phyloP scores from a whole-genome alignment of 2,888 invertebrate genomes.

The Chouioia cunea region DNA sequence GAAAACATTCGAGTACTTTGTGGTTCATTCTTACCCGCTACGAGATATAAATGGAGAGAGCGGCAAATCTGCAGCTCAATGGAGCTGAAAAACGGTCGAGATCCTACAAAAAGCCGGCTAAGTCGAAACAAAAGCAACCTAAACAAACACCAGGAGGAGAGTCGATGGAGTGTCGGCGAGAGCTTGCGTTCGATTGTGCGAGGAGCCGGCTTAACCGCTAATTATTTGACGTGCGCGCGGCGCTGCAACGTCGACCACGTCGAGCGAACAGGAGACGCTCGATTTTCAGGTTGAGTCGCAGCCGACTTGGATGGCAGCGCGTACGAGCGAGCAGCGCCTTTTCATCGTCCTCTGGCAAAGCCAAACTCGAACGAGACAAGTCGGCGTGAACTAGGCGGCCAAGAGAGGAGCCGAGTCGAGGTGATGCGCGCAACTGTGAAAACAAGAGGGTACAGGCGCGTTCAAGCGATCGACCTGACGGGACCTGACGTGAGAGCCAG shows the following conservation, averaged over 20 bases:
- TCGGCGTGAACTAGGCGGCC: too few relatives aligned
- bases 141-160: conserved; percentile 45
- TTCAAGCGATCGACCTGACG: too few relatives aligned
- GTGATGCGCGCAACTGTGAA: too few relatives aligned
- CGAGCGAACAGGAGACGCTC: too few relatives aligned
- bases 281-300: too few relatives aligned
- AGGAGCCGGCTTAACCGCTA: background rate
- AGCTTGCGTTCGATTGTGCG: background rate
- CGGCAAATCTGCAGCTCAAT: background rate
- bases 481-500: too few relatives aligned
- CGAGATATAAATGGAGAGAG: background rate
- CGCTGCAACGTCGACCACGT: background rate
- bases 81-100: background rate
- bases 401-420: too few relatives aligned
- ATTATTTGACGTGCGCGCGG: background rate
- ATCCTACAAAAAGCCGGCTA: conserved; percentile 47
- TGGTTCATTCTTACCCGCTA: background rate
- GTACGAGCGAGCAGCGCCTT: too few relatives aligned
- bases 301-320: too few relatives aligned
- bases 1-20: conserved; percentile 26
- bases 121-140: conserved; percentile 51
- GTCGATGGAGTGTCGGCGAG: background rate
- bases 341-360: too few relatives aligned
- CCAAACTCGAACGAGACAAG: too few relatives aligned
- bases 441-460: too few relatives aligned